phyloP scores from a whole-genome alignment of 2,888 invertebrate genomes.

The Toxonevra muliebris region DNA sequence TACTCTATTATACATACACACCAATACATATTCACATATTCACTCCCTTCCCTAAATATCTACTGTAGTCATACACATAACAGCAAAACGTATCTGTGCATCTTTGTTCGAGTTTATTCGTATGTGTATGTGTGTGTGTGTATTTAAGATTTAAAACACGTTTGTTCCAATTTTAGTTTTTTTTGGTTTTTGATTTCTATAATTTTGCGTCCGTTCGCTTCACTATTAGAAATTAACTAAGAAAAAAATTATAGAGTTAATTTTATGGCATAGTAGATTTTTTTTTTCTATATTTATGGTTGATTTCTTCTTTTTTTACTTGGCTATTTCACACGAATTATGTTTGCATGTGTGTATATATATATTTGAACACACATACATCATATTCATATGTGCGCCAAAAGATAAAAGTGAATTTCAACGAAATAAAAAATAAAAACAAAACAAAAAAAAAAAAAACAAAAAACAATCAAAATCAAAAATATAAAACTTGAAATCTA shows the following conservation, averaged over 20 bases:
- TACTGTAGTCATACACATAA: too few relatives aligned
- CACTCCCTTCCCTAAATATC: too few relatives aligned
- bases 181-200: background rate
- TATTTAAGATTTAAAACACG: background rate
- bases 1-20: too few relatives aligned
- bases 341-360: background rate
- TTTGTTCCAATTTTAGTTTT: background rate
- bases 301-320: too few relatives aligned
- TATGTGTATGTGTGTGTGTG: constrained; percentile 17
- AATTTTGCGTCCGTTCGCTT: background rate
- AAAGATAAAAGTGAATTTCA: constrained; percentile 31
- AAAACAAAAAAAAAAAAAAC: background rate
- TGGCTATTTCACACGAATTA: background rate
- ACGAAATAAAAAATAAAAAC: constrained; percentile 20
- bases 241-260: too few relatives aligned
- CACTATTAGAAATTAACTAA: too few relatives aligned
- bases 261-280: too few relatives aligned
- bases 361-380: background rate
- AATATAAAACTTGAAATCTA: constrained; percentile 16
- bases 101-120: constrained; percentile 7
- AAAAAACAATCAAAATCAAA: background rate
- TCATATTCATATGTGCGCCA: constrained; percentile 22
- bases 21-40: too few relatives aligned
- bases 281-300: too few relatives aligned
- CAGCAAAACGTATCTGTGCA: background rate